Evolutionary conservation across 2,888 invertebrate species (phyloP).

Genomic region (Ichneumon xanthorius): DNA sequence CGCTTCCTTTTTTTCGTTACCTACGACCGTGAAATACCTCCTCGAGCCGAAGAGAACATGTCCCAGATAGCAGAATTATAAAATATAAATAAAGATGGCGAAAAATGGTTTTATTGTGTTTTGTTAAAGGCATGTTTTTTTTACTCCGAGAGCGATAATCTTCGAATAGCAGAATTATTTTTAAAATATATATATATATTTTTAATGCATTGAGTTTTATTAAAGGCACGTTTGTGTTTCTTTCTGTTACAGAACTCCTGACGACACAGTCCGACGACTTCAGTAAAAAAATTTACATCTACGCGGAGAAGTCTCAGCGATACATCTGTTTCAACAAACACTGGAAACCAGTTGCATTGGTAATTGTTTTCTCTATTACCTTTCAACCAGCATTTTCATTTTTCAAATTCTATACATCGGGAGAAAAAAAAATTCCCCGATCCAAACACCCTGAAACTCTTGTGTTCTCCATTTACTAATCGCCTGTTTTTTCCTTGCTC

Average conservation of each 20-base stretch:
- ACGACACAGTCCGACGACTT: constrained; percentile 88
- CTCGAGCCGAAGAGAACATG: background rate
- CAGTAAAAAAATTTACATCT: constrained; percentile 88
- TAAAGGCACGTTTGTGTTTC: constrained; percentile 20
- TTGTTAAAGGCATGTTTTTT: no score
- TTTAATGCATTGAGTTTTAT: background rate
- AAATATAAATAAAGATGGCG: background rate
- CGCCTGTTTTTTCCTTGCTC: background rate
- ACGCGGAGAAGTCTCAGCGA: constrained; percentile 90
- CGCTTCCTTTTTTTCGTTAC: constrained; percentile 27
- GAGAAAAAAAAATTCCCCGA: background rate
- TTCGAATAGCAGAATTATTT: no score
- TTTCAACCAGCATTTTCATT: background rate
- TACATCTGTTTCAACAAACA: constrained; percentile 92
- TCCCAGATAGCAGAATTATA: constrained; percentile 1
- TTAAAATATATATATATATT: no score
- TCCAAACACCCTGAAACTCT: background rate
- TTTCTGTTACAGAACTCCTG: constrained; percentile 88
- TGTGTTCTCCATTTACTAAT: background rate
- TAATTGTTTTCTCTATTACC: constrained; percentile 80
- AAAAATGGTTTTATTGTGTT: background rate
- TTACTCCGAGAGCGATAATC: no score
- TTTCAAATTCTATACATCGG: background rate
- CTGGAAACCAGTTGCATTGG: constrained; percentile 90
- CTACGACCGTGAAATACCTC: background rate